A percentile compares a stretch with the other conserved stretches of the same genome.
Evolutionary conservation across 2,888 invertebrate species (phyloP).

Genomic region (Ischnus inquisitorius): DNA sequence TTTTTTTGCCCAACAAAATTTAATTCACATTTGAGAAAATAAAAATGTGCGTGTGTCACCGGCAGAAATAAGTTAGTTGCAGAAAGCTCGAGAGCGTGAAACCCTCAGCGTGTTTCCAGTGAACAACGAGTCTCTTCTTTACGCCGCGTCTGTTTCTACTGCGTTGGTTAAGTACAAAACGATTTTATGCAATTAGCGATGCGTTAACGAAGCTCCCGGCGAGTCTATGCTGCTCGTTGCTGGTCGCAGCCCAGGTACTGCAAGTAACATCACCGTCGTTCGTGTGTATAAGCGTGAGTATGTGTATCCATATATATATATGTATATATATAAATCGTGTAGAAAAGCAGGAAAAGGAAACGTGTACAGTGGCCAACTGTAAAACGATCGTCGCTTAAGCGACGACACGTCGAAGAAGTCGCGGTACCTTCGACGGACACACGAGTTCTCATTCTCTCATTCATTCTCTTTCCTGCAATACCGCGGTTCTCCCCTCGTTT

Average conservation of each 20-base stretch:
- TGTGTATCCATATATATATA: conserved; percentile 3
- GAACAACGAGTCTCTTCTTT: conserved; percentile 15
- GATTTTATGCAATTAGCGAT: conserved; percentile 70
- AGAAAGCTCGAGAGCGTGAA: conserved; percentile 53
- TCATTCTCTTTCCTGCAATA: neutral
- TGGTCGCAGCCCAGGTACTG: neutral
- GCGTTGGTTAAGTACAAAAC: conserved; percentile 49
- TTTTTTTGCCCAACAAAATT: neutral
- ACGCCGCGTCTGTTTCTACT: neutral
- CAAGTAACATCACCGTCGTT: neutral
- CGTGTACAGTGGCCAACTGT: conserved; percentile 20
- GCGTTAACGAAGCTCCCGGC: conserved; percentile 63
- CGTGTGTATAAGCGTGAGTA: too few species aligned
- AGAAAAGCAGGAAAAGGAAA: conserved; percentile 37
- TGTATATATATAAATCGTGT: conserved; percentile 15
- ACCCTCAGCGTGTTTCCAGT: conserved; percentile 51
- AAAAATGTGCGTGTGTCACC: neutral
- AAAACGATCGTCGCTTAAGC: conserved; percentile 44
- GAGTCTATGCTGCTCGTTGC: conserved; percentile 17
- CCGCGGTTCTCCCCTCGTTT: conserved; percentile 3
- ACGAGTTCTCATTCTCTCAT: conserved; percentile 13
- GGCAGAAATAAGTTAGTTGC: neutral
- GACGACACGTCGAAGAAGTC: conserved; percentile 34
- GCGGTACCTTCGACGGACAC: conserved; percentile 19
- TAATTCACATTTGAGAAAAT: conserved; percentile 31